Percentiles rank a stretch among this genome's conserved stretches.
These are phyloP conservation scores for Rafetus swinhoei DNA, from an alignment of 2,113 vertebrate species.

Conservation along the genomic window DNA sequence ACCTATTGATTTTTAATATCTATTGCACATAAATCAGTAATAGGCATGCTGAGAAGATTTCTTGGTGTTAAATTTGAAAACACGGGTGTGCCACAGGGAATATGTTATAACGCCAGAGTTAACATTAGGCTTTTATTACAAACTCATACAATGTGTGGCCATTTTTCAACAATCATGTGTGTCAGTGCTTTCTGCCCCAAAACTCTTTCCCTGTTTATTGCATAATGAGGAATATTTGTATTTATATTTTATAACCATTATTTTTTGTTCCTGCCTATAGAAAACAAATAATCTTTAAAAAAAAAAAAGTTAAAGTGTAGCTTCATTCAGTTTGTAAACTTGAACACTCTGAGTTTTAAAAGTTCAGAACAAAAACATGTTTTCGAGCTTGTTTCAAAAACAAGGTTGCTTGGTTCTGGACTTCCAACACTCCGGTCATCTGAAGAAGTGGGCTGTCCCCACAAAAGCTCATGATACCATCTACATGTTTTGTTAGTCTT, in stretches of 20 bases:
- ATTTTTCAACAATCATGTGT: neutral
- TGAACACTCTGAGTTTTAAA: neutral
- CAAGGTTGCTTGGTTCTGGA: no score
- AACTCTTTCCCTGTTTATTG: neutral
- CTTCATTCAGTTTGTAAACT: neutral
- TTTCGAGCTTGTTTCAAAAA: no score
- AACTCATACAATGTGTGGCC: neutral
- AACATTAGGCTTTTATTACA: neutral
- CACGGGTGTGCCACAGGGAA: neutral
- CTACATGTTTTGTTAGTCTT: no score
- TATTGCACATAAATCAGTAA: neutral
- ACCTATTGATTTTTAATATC: constrained; percentile 38
- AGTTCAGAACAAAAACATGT: neutral
- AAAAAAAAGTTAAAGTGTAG: neutral
- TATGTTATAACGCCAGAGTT: neutral
- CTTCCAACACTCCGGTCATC: no score
- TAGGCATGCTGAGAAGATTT: neutral
- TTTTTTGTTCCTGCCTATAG: neutral
- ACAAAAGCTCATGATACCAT: no score
- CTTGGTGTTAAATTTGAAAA: constrained; percentile 15
- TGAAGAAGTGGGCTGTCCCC: no score
- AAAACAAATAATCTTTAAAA: neutral
- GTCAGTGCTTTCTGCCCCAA: neutral
- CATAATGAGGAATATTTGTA: neutral
- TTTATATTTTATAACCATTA: no score